These are phyloP conservation scores for Cryptosula pallasiana DNA, from an alignment of 2,888 invertebrate genomes.

Conservation along the genomic window DNA sequence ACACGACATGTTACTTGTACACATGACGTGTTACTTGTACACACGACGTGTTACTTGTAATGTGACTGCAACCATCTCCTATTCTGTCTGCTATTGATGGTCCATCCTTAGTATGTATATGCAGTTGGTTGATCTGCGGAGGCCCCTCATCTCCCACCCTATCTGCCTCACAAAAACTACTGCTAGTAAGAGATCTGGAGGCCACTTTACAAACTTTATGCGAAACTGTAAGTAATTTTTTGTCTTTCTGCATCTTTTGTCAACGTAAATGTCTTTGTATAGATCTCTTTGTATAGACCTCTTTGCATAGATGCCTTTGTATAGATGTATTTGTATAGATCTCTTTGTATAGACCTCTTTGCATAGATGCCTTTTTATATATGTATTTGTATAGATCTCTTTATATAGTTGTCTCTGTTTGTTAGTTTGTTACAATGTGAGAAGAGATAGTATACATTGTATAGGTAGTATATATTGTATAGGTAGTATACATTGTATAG, in stretches of 20 bases:
- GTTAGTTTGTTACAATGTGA: no score
- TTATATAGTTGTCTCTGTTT: no score
- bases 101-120: not conserved
- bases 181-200: not conserved
- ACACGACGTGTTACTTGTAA: no score
- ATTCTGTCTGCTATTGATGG: no score
- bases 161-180: conserved; percentile 5
- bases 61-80: no score
- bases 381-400: not conserved
- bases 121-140: conserved; percentile 7
- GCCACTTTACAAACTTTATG: not conserved
- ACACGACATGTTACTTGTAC: no score
- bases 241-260: not conserved
- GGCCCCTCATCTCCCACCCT: not conserved
- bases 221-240: not conserved
- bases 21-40: no score
- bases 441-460: no score
- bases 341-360: not conserved
- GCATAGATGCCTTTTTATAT: not conserved
- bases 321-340: not conserved
- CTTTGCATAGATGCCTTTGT: not conserved
- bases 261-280: not conserved
- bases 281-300: not conserved
- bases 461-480: no score
- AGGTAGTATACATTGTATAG: no score